Percentiles rank a stretch among this genome's conserved stretches.
phyloP scores from a whole-genome alignment of 2,888 invertebrate genomes.

The Uropetala carovei region DNA sequence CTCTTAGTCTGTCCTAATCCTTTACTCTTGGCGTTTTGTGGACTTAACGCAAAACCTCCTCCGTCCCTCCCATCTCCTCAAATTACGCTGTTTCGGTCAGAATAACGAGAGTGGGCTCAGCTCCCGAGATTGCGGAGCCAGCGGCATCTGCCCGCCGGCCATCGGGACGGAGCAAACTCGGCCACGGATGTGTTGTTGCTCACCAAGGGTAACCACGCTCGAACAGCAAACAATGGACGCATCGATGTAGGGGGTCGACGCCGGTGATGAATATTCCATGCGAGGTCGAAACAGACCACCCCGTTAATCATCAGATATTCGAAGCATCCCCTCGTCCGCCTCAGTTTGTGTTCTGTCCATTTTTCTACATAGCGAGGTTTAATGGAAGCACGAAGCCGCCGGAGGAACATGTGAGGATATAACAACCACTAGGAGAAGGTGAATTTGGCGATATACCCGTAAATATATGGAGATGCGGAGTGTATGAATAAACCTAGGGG shows the following conservation, averaged over 20 bases:
- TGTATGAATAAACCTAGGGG: background rate
- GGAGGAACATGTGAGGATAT: background rate
- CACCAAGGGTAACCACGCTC: conserved; percentile 20
- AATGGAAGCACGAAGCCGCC: background rate
- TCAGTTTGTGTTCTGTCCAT: conserved; percentile 8
- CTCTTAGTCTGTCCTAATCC: background rate
- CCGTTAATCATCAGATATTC: conserved; percentile 19
- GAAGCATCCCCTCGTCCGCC: background rate
- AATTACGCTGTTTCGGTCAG: conserved; percentile 19
- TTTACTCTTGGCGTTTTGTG: background rate
- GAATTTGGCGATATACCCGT: background rate
- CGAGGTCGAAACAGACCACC: conserved; percentile 8
- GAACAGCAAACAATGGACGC: conserved; percentile 40
- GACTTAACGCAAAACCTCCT: background rate
- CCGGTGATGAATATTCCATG: conserved; percentile 12
- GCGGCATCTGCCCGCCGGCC: conserved; percentile 14
- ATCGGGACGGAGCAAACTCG: conserved; percentile 20
- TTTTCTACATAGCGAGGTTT: background rate
- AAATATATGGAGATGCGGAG: background rate
- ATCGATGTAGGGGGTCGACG: background rate
- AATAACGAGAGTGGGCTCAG: background rate
- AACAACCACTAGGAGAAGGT: background rate
- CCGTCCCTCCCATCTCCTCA: background rate
- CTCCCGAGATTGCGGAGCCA: conserved; percentile 27
- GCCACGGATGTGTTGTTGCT: conserved; percentile 26